Base-by-base conservation (phyloP, 2,888 invertebrate species). In the Brachylomia viminalis region DNA sequence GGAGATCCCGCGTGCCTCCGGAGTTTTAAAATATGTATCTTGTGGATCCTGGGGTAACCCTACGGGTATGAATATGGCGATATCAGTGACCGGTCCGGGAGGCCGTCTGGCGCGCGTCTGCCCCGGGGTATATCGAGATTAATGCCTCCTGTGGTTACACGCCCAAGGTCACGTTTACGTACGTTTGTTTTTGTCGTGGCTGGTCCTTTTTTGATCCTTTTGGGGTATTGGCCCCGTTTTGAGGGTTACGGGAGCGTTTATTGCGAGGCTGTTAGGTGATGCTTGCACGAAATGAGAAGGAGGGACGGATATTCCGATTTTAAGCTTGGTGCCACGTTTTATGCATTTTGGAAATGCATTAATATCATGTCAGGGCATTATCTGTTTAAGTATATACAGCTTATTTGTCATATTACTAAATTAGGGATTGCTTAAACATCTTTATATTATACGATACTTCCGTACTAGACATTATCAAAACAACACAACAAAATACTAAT, bases 51-150 rank as follows among this genome's bases (percentile, higher is more conserved):
- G 84, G 77, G 82, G 84, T 82, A 82, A 80, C 82, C 82, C 82
- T 82, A 85, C 73, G 75, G 69, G 79, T 86, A 85, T 86, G 88
- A 87, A 87, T 86, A 89, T 88, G 87, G 83, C 86, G 84, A 83
- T 88, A 89, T 87, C 89, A 86, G 88, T 88, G 88, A 82, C 86
- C 84, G 86, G 82, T 86, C 86, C 88, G 87, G 82, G 86, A 79
- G 82, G 79, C 73, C 84, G 89, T 89, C 89, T 89, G 89, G 86
- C 88, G 76, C 82, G 83, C 84, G 89, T 89, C 88, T 88, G 87
- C 82, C 81, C 71, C 76, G 65, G 75, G 85, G 82, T 78, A 86
- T 81, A 86, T 81, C 80, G 84, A 89, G 88, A 89, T 89, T 88
- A 89, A 89, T 89, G 88, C 89, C 88, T 88, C 87, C 85, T 85